phyloP scores from a whole-genome alignment of 2,113 vertebrate genomes.

The Emydocephalus ijimae region DNA sequence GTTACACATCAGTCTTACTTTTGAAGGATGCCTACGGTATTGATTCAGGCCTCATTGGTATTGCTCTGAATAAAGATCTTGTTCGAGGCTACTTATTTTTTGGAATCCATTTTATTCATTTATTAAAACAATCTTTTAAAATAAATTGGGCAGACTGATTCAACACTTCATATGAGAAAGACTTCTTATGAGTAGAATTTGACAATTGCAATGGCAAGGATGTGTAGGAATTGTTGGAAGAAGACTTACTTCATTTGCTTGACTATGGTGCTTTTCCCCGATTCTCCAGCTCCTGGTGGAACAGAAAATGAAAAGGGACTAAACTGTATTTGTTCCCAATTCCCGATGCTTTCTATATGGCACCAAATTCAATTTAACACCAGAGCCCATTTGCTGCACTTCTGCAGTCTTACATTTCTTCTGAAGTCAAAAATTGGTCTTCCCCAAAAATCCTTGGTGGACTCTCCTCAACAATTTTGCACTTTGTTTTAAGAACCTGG shows the following conservation, averaged over 20 bases:
- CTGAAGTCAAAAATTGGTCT: neutral
- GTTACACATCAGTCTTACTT: neutral
- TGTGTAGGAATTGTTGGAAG: neutral
- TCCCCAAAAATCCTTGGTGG: neutral
- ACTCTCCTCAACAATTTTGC: neutral
- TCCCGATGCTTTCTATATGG: neutral
- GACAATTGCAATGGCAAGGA: neutral
- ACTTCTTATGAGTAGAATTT: neutral
- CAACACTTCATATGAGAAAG: neutral
- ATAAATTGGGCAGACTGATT: neutral
- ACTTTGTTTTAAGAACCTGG: neutral
- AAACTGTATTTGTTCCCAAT: neutral
- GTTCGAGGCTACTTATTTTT: neutral
- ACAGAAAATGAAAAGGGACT: neutral
- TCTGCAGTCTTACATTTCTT: neutral
- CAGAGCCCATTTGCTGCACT: neutral
- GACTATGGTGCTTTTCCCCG: slow-evolving; percentile 97
- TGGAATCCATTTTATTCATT: neutral
- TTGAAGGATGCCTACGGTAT: neutral
- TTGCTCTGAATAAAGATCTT: neutral
- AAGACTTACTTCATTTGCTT: slow-evolving; percentile 99
- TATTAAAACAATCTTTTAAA: neutral
- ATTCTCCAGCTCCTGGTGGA: slow-evolving; percentile 89
- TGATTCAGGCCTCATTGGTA: neutral
- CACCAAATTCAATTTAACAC: neutral